Evolutionary conservation across 2,113 vertebrate genomes (phyloP).

Genomic region (Hiodon alosoides): DNA sequence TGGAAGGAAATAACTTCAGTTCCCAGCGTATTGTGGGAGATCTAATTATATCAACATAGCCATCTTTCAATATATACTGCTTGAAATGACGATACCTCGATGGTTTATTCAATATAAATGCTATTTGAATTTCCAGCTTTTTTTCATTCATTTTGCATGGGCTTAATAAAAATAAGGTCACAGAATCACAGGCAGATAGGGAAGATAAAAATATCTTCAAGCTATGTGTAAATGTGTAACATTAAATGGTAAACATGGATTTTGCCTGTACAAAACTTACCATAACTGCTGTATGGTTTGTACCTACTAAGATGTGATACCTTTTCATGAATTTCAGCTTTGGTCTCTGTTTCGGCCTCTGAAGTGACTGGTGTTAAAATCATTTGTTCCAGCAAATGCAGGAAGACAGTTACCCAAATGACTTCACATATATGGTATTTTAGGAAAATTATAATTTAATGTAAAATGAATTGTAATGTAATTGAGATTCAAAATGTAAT

Average conservation of each 20-base stretch:
- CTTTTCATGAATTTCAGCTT: constrained; percentile 11
- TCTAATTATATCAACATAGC: constrained; percentile 24
- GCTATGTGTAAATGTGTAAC: constrained; percentile 21
- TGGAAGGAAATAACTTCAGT: constrained; percentile 29
- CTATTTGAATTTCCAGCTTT: constrained; percentile 50
- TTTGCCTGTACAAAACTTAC: constrained; percentile 32
- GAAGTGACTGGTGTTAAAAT: no score
- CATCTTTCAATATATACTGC: constrained; percentile 39
- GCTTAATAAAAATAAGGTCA: constrained; percentile 20
- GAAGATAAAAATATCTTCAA: constrained; percentile 2
- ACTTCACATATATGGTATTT: no score
- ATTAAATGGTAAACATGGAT: constrained; percentile 21
- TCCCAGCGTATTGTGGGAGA: constrained; percentile 22
- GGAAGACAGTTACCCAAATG: no score
- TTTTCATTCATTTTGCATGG: constrained; percentile 50
- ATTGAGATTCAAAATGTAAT: no score
- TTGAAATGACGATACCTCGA: constrained; percentile 30
- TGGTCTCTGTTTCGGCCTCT: neutral
- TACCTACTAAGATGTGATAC: constrained; percentile 12
- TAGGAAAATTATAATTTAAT: no score
- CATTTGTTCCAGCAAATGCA: no score
- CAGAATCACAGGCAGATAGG: constrained; percentile 13
- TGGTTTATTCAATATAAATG: constrained; percentile 35
- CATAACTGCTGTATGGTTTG: constrained; percentile 25
- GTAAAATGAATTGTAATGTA: no score